These are phyloP conservation scores for Variabilichromis moorii DNA, from an alignment of 2,113 vertebrate species.

Conservation along the genomic window DNA sequence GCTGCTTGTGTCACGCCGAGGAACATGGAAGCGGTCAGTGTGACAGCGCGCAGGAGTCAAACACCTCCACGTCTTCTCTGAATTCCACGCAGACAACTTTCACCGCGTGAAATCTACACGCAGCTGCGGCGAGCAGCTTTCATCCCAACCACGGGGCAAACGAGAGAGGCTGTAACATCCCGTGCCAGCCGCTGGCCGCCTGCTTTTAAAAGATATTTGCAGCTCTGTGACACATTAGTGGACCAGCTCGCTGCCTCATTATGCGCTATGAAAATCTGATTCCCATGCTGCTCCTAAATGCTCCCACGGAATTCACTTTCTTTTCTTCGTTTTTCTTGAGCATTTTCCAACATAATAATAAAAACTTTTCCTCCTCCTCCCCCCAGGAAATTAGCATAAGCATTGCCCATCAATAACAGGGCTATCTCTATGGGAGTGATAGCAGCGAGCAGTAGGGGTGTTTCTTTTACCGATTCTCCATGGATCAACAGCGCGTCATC, in stretches of 20 bases:
- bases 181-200: background rate
- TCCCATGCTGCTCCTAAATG: conserved; percentile 78
- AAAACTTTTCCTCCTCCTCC: conserved; percentile 71
- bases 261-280: conserved; percentile 73
- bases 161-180: background rate
- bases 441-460: conserved; percentile 86
- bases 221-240: conserved; percentile 23
- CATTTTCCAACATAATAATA: conserved; percentile 80
- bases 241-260: conserved; percentile 43
- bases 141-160: background rate
- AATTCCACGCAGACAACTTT: background rate
- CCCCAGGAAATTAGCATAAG: conserved; percentile 88
- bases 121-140: background rate
- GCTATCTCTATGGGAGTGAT: conserved; percentile 93
- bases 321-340: conserved; percentile 61
- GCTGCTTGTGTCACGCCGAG: conserved; percentile 34
- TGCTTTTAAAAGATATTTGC: background rate
- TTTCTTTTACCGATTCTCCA: conserved; percentile 94
- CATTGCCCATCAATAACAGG: conserved; percentile 90
- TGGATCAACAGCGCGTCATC: conserved; percentile 93
- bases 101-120: background rate
- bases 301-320: conserved; percentile 77
- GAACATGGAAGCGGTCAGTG: conserved; percentile 31
- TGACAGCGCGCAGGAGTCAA: conserved; percentile 31
- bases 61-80: background rate